Evolutionary conservation across 2,113 vertebrate species (phyloP).

Genomic region (Dasyprocta punctata): DNA sequence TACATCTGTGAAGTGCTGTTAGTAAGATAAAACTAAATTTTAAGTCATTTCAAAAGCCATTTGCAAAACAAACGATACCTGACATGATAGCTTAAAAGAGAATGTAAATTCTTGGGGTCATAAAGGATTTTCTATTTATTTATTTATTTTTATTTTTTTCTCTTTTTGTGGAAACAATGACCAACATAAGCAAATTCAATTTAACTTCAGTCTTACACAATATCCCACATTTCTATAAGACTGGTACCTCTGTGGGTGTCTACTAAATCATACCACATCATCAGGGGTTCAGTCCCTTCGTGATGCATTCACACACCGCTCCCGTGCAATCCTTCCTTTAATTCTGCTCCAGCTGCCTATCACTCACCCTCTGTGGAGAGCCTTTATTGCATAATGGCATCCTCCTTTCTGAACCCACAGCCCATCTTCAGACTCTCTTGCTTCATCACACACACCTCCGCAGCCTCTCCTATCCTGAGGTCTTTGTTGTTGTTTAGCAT

Average conservation of each 20-base stretch:
- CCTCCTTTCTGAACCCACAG: not conserved
- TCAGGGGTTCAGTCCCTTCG: not conserved
- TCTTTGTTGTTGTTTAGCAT: not conserved
- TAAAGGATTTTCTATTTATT: not conserved
- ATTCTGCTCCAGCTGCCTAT: not conserved
- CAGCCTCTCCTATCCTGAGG: not conserved
- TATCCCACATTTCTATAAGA: not conserved
- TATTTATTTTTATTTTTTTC: not conserved
- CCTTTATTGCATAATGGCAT: not conserved
- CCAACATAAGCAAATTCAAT: not conserved
- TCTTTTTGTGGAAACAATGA: not conserved
- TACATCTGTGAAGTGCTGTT: not conserved
- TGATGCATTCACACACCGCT: not conserved
- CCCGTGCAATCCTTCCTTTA: not conserved
- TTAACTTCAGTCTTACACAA: not conserved
- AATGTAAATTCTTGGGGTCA: not conserved
- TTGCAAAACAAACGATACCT: constrained; percentile 31
- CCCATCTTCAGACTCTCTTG: not conserved
- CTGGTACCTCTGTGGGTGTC: not conserved
- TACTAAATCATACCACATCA: accelerated
- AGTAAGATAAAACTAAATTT: not conserved
- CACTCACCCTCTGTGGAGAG: accelerated
- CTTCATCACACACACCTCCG: not conserved
- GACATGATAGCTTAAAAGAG: not conserved
- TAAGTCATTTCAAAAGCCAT: not conserved